phyloP scores from a whole-genome alignment of 2,888 invertebrate genomes.

The Acrobasis consociella region DNA sequence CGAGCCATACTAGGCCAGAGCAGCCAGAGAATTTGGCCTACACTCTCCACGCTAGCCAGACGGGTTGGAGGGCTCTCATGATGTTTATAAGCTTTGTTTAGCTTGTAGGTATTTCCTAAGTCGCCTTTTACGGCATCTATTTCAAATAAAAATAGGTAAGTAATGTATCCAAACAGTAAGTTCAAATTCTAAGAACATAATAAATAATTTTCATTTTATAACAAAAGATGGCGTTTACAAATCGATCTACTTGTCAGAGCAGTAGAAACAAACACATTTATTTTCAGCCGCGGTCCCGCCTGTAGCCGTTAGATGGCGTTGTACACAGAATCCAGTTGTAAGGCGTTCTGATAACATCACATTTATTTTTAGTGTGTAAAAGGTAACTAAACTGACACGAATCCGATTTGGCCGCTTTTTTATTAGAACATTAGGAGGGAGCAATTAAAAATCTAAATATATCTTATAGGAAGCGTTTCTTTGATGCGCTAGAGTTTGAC shows the following conservation, averaged over 20 bases:
- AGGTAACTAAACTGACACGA: slow-evolving; percentile 52
- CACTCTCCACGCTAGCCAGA: too few relatives aligned
- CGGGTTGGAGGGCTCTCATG: too few relatives aligned
- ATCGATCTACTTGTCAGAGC: slow-evolving; percentile 11
- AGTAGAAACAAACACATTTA: slow-evolving; percentile 28
- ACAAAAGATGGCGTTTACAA: slow-evolving; percentile 41
- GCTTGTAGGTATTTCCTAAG: too few relatives aligned
- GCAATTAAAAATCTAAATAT: slow-evolving; percentile 27
- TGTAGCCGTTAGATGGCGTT: slow-evolving; percentile 52
- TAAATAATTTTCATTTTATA: background rate
- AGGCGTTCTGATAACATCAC: slow-evolving; percentile 48
- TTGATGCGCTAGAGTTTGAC: background rate
- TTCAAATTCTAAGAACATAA: too few relatives aligned
- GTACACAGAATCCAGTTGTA: background rate
- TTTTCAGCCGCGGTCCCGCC: slow-evolving; percentile 29
- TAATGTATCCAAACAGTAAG: too few relatives aligned
- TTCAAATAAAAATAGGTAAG: too few relatives aligned
- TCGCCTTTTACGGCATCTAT: too few relatives aligned
- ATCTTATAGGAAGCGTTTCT: background rate
- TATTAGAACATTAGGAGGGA: slow-evolving; percentile 37
- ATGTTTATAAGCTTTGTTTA: too few relatives aligned
- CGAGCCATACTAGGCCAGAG: too few relatives aligned
- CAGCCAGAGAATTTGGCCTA: too few relatives aligned
- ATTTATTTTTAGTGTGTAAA: slow-evolving; percentile 70
- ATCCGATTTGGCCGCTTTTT: slow-evolving; percentile 45